These are phyloP conservation scores for human DNA, from an alignment of 2,113 vertebrate genomes.

Conservation along the genomic window GRCh38 chr21:32657501-32658000, in stretches of 20 bases:
- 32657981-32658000: not conserved
- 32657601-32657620: not conserved
- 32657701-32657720: slow-evolving; percentile 87
- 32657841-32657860: slow-evolving; percentile 96
- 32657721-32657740: slow-evolving; percentile 98
- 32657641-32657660: not conserved
- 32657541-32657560: not conserved
- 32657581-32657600: not conserved
- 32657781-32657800: slow-evolving; percentile 99
- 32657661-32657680: not conserved
- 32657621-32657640: not conserved
- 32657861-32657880: slow-evolving; percentile 91
- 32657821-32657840: slow-evolving; percentile 98
- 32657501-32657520: not conserved
- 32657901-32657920: not conserved
- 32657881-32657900: slow-evolving; percentile 51
- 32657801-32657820: slow-evolving; percentile 98
- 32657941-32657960: not conserved
- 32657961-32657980: not conserved
- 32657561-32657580: not conserved
- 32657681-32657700: not conserved
- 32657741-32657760: slow-evolving; percentile 97
- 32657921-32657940: not conserved
- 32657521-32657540: not conserved
- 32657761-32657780: slow-evolving; percentile 98